Evolutionary conservation across 1,140 invertebrate genomes (phyloP), one percentile per base, ranked within the genome.

Genomic region (Pygmarrhopalites habei): DNA sequence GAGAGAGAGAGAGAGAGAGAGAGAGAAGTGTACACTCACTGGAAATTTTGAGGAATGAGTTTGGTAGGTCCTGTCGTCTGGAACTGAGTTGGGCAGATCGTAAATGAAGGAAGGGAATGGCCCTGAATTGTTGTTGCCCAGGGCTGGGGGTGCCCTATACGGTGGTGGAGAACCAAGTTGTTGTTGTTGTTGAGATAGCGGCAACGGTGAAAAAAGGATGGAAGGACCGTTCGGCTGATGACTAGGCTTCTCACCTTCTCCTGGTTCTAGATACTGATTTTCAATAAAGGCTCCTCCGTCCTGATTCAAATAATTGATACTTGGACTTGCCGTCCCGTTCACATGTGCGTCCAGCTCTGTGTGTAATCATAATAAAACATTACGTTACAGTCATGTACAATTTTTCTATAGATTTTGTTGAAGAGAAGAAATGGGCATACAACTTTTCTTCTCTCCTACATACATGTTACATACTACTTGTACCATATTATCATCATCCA

Each of bases 1-100:
- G n/a, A n/a, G n/a, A n/a, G n/a, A n/a, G n/a, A n/a, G n/a, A n/a
- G n/a, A n/a, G n/a, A n/a, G n/a, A n/a, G n/a, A n/a, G n/a, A n/a
- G n/a, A n/a, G n/a, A n/a, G n/a, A n/a, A n/a, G n/a, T n/a, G n/a
- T n/a, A n/a, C 2, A 61, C 82, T 83, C 78, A 89, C 86, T 72
- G 86, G 86, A 78, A 87, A 88, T 77, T 88, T 87, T 70, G 80
- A 83, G 62, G 86, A 88, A 75, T 88, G 85, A 28, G 86, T 89
- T 72, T 87, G 85, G 21, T 67, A 72, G 86, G 77, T 60, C 79
- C 17, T 71, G 79, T 79, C 72, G 77, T 77, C 74, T 77, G 49
- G n/a, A 25, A 62, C 60, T 62, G 80, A 56, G 78, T 75, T 59
- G 72, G 73, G 62, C 72, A 72, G 66, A 69, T 72, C 70, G 57